Conservation (phyloP, 2,113 vertebrate species). For the Oncorhynchus nerka region DNA sequence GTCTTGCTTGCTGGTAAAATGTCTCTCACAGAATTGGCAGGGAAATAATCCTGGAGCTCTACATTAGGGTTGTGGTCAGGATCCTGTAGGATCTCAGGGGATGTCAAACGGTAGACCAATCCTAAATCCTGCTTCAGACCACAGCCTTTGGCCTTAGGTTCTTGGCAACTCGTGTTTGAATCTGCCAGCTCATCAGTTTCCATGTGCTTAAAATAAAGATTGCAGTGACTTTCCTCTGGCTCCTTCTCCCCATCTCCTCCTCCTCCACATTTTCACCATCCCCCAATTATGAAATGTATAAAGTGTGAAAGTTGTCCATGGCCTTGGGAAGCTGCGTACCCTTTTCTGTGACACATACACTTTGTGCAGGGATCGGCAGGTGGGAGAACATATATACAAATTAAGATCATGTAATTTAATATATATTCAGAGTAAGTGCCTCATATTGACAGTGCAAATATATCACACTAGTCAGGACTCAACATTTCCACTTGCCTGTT, state of each 20-base stretch:
- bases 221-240: conserved; percentile 6
- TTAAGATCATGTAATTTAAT: conserved; percentile 13
- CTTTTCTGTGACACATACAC: conserved; percentile 64
- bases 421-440: not conserved
- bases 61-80: conserved; percentile 60
- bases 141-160: conserved; percentile 7
- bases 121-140: conserved; percentile 10
- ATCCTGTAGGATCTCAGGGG: conserved; percentile 48
- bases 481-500: no score
- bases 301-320: conserved; percentile 54
- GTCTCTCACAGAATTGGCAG: conserved; percentile 85
- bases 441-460: no score
- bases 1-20: conserved; percentile 84
- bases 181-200: conserved; percentile 49
- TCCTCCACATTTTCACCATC: conserved; percentile 67
- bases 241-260: conserved; percentile 19
- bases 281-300: conserved; percentile 64
- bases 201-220: conserved; percentile 1
- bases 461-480: no score
- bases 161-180: conserved; percentile 12
- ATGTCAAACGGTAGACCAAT: conserved; percentile 53
- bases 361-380: conserved; percentile 69
- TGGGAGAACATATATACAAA: conserved; percentile 51
- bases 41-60: conserved; percentile 75
- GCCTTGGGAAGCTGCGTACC: conserved; percentile 57